phyloP scores from a whole-genome alignment of 2,113 vertebrate species.

The Actinemys pallida region DNA sequence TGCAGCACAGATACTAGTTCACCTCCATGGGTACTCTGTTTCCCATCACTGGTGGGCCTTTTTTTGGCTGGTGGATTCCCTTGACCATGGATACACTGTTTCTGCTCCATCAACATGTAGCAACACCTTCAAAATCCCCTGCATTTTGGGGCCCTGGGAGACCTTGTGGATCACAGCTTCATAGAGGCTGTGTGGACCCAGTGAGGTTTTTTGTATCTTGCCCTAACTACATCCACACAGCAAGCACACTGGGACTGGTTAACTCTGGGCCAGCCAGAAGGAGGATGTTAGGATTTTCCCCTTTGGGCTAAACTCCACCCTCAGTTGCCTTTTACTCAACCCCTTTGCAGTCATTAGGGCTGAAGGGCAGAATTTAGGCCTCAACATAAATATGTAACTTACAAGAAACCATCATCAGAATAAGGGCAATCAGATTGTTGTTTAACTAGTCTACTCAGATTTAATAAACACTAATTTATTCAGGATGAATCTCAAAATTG shows the following conservation, averaged over 20 bases:
- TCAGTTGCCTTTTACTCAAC: not conserved
- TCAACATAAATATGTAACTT: not conserved
- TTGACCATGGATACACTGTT: not conserved
- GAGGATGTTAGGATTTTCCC: not conserved
- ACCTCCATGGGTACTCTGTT: not conserved
- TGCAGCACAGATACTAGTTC: not conserved
- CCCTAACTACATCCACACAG: not conserved
- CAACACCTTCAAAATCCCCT: not conserved
- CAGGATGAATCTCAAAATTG: not conserved
- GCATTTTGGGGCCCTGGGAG: too few species aligned
- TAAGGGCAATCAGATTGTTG: not conserved
- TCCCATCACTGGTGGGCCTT: not conserved
- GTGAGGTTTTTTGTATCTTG: not conserved
- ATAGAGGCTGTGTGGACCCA: not conserved
- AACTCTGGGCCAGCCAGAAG: not conserved
- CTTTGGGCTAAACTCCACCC: not conserved
- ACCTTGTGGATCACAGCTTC: not conserved
- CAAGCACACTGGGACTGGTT: not conserved
- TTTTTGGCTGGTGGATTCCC: not conserved
- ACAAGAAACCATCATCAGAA: not conserved
- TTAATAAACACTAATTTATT: accelerated
- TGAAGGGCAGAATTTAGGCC: not conserved
- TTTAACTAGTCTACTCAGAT: not conserved
- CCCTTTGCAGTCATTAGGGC: not conserved
- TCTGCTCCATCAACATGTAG: not conserved